Evolutionary conservation across 1,140 invertebrate genomes (phyloP), one percentile per base, ranked within the genome.

Genomic region (Neuroterus valhalla): DNA sequence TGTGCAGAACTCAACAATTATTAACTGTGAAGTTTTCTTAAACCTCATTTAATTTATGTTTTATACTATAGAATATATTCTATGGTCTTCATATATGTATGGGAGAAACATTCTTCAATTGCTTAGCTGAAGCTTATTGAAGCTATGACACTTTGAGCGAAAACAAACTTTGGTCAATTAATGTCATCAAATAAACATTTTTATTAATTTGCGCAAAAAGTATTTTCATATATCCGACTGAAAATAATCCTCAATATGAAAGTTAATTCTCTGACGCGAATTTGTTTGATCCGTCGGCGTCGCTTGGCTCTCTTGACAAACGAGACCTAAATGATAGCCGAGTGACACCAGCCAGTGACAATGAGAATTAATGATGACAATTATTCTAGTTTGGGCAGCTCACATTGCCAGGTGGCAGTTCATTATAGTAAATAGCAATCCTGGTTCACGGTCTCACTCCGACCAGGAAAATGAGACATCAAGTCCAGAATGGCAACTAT

Each of bases 401-500:
- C 72, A 74, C 73, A 48, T 43, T 69, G 52, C 48, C 52, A 55
- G 70, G 67, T 74, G 72, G n/a, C 31, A 48, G 46, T 52, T 62
- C 44, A 21, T 48, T 48, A n/a, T n/a, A 44, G 68, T 11, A 48
- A n/a, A 46, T 17, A 46, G 11, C 45, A n/a, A 48, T 70, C 23
- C 68, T 48, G 14, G n/a, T 48, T 48, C 68, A 38, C 38, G 21
- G 38, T 46, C 26, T 46, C 21, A 15, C 70, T 38, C 38, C 74
- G 31, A 31, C 2, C 12, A 48, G 26, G 23, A 72, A 82, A 87
- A 79, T 84, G 75, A 86, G 84, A 85, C 68, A 76, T 87, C 84
- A 85, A 78, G 66, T 38, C 76, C 75, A 70, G 70, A n/a, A n/a
- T 75, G 21, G 73, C 68, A 77, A 23, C 75, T 71, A 79, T 55